phyloP scores from a whole-genome alignment of 2,888 invertebrate genomes.

The Himalopsyche tibetana region DNA sequence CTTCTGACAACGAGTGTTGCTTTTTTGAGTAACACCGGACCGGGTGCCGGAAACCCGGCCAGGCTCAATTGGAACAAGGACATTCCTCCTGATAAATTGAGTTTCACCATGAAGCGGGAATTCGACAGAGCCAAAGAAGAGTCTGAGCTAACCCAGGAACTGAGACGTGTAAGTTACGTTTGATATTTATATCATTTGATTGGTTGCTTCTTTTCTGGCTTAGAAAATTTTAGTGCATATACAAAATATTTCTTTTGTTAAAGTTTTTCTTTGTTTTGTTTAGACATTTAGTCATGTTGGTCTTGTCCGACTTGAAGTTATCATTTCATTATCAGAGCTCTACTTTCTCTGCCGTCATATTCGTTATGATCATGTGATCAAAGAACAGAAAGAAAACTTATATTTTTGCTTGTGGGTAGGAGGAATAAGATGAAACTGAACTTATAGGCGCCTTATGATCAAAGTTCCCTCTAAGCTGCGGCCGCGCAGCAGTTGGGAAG shows the following conservation, averaged over 20 bases:
- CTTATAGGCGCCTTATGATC: too few relatives aligned
- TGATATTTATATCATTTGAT: background rate
- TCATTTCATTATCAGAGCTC: background rate
- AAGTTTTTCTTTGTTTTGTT: background rate
- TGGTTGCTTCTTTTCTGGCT: background rate
- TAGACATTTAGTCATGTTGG: background rate
- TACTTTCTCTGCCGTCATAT: background rate
- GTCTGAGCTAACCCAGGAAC: slow-evolving; percentile 87
- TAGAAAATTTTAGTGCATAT: too few relatives aligned
- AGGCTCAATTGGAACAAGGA: slow-evolving; percentile 87
- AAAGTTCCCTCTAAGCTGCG: too few relatives aligned
- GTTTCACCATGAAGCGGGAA: slow-evolving; percentile 94
- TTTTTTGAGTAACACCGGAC: slow-evolving; percentile 78
- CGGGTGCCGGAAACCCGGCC: slow-evolving; percentile 71
- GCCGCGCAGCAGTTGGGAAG: too few relatives aligned
- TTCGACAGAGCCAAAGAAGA: slow-evolving; percentile 94
- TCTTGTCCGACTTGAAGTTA: background rate
- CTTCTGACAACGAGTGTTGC: slow-evolving; percentile 78
- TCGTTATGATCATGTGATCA: background rate
- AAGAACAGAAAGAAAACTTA: too few relatives aligned
- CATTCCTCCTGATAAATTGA: slow-evolving; percentile 84
- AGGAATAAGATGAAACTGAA: too few relatives aligned
- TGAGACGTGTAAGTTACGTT: slow-evolving; percentile 83
- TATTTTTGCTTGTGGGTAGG: too few relatives aligned
- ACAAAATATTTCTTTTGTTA: too few relatives aligned